A percentile compares a stretch with the other conserved stretches of the same genome.
These are phyloP conservation scores for Dasysyrphus tricinctus DNA, from an alignment of 2,888 invertebrate species.

Conservation along the genomic window DNA sequence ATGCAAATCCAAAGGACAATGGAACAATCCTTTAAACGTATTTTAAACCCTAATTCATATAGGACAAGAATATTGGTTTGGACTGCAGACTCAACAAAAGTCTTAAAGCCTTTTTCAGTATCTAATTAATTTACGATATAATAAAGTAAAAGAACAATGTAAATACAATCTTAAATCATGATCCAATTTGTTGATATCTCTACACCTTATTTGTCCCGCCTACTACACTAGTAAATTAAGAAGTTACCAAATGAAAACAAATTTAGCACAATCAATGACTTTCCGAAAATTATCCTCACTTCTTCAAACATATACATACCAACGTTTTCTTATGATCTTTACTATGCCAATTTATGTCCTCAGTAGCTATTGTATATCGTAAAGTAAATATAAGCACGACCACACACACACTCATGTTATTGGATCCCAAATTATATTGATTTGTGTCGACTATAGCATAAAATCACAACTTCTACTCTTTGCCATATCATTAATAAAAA, in stretches of 20 bases:
- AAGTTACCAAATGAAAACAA: constrained; percentile 11
- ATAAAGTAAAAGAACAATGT: not conserved
- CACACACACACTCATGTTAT: constrained; percentile 15
- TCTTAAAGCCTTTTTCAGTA: no score
- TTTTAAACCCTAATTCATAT: no score
- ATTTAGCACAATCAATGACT: not conserved
- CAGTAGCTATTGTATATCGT: constrained; percentile 13
- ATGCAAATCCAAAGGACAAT: no score
- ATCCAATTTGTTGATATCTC: not conserved
- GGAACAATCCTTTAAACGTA: no score
- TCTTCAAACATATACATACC: not conserved
- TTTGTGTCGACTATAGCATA: constrained; percentile 28
- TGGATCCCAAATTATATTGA: constrained; percentile 50
- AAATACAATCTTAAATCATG: not conserved
- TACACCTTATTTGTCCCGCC: not conserved
- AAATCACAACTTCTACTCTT: not conserved
- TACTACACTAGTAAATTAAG: not conserved
- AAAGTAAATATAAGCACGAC: not conserved
- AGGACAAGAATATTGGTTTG: no score
- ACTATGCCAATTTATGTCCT: constrained; percentile 24
- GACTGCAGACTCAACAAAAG: no score
- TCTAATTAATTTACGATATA: not conserved
- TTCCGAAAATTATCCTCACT: not conserved
- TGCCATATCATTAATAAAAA: constrained; percentile 18
- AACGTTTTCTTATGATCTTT: not conserved